Evolutionary conservation across 1,140 invertebrate genomes (phyloP).

Genomic region (Hirudo medicinalis): DNA sequence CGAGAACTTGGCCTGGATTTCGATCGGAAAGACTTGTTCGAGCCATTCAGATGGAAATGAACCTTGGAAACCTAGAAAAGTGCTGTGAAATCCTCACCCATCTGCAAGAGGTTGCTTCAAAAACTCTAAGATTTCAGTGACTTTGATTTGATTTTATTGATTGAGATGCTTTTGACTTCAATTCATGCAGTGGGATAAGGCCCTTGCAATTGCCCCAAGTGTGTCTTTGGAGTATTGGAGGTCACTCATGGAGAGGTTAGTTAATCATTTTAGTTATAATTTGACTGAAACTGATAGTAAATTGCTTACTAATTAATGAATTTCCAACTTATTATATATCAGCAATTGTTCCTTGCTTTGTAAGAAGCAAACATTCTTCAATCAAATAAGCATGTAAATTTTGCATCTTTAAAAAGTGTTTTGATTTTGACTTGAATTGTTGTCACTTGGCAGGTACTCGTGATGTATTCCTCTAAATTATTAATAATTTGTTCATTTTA

Average conservation of each 20-base stretch:
- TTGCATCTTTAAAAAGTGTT: conserved; percentile 24
- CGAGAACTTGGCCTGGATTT: neutral
- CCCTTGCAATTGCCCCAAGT: conserved; percentile 42
- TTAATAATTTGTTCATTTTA: too few species aligned
- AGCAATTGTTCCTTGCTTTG: conserved; percentile 29
- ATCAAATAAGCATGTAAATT: conserved; percentile 34
- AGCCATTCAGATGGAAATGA: conserved; percentile 37
- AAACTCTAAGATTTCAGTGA: neutral
- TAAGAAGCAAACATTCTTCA: conserved; percentile 33
- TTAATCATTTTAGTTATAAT: neutral
- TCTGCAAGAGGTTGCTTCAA: conserved; percentile 35
- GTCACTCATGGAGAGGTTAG: conserved; percentile 37
- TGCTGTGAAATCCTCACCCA: conserved; percentile 44
- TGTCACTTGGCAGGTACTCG: too few species aligned
- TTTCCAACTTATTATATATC: conserved; percentile 9
- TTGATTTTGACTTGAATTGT: too few species aligned
- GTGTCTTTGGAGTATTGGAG: conserved; percentile 44
- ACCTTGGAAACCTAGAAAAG: conserved; percentile 41
- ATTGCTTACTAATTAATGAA: neutral
- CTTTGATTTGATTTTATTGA: neutral
- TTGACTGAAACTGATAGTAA: too few species aligned
- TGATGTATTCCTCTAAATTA: too few species aligned
- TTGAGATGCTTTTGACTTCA: neutral
- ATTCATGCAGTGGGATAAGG: conserved; percentile 41
- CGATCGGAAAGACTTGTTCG: conserved; percentile 34